A percentile compares a stretch with the other conserved stretches of the same genome.
These are phyloP conservation scores for Eristalinus sepulchralis DNA, from an alignment of 2,888 invertebrate genomes.

Conservation along the genomic window DNA sequence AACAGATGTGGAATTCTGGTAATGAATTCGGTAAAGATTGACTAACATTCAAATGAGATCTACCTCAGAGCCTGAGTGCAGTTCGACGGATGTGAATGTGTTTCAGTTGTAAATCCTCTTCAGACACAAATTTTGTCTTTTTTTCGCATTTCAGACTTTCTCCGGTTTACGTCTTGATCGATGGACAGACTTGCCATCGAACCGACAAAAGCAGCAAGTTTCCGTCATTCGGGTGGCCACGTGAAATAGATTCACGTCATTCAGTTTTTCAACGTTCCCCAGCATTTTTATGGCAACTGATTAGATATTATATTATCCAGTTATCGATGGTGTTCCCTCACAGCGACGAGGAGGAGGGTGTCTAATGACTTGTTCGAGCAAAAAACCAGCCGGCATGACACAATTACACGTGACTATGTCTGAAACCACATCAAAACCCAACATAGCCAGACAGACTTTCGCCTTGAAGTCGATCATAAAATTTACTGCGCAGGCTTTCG, in stretches of 20 bases:
- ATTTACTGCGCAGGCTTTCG: not conserved
- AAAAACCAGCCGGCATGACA: not conserved
- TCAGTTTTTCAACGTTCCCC: slow-evolving; percentile 15
- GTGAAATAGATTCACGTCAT: slow-evolving; percentile 3
- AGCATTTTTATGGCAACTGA: slow-evolving; percentile 44
- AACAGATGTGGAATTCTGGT: not conserved
- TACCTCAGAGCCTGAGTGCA: not conserved
- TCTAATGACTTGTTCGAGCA: too few species aligned
- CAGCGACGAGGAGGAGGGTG: too few species aligned
- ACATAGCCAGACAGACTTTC: not conserved
- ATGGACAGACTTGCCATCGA: too few species aligned
- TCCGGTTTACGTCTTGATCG: not conserved
- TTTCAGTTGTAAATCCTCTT: not conserved
- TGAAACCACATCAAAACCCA: too few species aligned
- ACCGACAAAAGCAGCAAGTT: too few species aligned
- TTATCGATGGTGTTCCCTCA: too few species aligned
- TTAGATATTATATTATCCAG: slow-evolving; percentile 38
- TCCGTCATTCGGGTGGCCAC: too few species aligned
- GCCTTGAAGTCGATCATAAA: slow-evolving; percentile 30
- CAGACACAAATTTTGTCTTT: not conserved
- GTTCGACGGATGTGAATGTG: not conserved
- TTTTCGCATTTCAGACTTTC: not conserved
- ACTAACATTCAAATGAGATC: not conserved
- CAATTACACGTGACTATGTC: too few species aligned
- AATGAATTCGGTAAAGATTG: slow-evolving; percentile 7